These are phyloP conservation scores for Adelges cooleyi DNA, from an alignment of 1,140 invertebrate genomes.

Conservation along the genomic window DNA sequence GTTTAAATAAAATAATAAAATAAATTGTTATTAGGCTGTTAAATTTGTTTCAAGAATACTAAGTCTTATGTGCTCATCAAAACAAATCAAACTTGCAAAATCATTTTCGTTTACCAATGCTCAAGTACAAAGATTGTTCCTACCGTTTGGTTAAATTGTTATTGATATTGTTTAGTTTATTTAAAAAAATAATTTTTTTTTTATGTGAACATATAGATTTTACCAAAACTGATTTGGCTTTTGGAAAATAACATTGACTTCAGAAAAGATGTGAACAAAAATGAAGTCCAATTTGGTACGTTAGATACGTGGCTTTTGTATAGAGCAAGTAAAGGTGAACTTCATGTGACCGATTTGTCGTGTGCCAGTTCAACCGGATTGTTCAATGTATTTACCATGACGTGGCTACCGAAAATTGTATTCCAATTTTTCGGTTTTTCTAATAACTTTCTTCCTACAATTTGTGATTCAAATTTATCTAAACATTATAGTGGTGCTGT, in stretches of 20 bases:
- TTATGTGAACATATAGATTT: slow-evolving; percentile 58
- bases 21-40: slow-evolving; percentile 40
- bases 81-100: slow-evolving; percentile 68
- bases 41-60: slow-evolving; percentile 52
- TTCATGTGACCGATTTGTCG: slow-evolving; percentile 75
- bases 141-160: not conserved
- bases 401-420: slow-evolving; percentile 54
- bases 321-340: slow-evolving; percentile 48
- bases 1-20: no score
- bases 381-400: slow-evolving; percentile 80
- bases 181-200: not conserved
- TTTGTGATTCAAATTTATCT: slow-evolving; percentile 60
- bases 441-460: slow-evolving; percentile 61
- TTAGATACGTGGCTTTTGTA: slow-evolving; percentile 88
- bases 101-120: slow-evolving; percentile 66
- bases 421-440: slow-evolving; percentile 55
- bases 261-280: slow-evolving; percentile 45
- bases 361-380: slow-evolving; percentile 82
- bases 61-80: slow-evolving; percentile 61
- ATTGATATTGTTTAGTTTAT: not conserved
- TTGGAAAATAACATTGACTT: slow-evolving; percentile 58
- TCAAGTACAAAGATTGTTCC: slow-evolving; percentile 47
- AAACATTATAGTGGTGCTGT: not conserved
- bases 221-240: slow-evolving; percentile 63
- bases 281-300: slow-evolving; percentile 72